phyloP scores from a whole-genome alignment of 2,113 vertebrate genomes.

The Rhynchomys soricoides region DNA sequence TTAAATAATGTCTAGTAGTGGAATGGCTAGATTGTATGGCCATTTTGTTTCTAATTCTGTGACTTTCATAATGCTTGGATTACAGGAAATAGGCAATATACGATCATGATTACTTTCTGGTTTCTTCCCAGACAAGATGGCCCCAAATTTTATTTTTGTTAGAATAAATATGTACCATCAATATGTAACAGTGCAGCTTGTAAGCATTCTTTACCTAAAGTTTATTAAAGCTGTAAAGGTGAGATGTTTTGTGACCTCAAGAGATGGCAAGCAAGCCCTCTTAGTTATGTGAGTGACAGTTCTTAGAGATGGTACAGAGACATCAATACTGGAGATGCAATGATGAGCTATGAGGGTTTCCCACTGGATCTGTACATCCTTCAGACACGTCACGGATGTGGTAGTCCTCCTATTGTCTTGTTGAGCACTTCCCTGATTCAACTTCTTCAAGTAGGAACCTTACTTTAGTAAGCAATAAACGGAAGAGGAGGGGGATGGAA shows the following conservation, averaged over 20 bases:
- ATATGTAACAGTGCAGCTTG: neutral
- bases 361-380: neutral
- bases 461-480: neutral
- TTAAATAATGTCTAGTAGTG: neutral
- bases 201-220: neutral
- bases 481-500: neutral
- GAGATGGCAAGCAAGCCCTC: neutral
- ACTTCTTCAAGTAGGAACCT: neutral
- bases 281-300: too few relatives aligned
- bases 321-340: neutral
- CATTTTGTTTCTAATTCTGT: neutral
- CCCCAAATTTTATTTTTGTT: neutral
- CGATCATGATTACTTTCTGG: neutral
- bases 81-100: neutral
- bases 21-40: neutral
- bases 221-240: neutral
- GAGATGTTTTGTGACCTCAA: neutral
- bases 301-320: fast-evolving
- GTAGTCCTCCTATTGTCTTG: neutral
- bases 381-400: neutral
- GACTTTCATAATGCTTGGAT: neutral
- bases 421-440: neutral
- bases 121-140: neutral
- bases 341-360: fast-evolving
- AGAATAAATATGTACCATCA: neutral